These are phyloP conservation scores for Leucoraja erinaceus DNA, from an alignment of 2,113 vertebrate genomes.

Conservation along the genomic window DNA sequence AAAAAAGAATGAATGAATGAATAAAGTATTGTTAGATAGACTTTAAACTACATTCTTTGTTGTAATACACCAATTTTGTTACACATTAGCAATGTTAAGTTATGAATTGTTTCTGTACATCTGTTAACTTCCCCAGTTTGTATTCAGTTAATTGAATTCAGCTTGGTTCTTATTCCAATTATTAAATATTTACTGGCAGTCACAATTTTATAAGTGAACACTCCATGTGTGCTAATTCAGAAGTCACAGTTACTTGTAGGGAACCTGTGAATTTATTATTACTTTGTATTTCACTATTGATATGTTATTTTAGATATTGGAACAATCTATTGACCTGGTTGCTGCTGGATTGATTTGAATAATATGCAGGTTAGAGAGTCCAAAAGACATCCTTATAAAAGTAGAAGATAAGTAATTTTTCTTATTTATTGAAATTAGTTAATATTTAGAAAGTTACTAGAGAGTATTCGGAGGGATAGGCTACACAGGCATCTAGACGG, in stretches of 20 bases:
- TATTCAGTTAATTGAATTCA: background rate
- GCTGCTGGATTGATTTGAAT: no score
- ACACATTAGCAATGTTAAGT: background rate
- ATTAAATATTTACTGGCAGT: background rate
- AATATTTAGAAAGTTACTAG: no score
- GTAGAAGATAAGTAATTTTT: no score
- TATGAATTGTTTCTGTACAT: background rate
- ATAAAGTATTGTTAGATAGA: background rate
- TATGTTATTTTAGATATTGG: no score
- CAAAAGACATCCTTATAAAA: no score
- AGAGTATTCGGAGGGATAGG: no score
- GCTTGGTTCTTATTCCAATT: background rate
- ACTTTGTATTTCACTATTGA: background rate
- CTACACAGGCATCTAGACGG: no score
- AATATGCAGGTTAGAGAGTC: no score
- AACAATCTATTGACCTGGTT: no score
- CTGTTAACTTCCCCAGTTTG: background rate
- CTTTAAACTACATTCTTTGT: background rate
- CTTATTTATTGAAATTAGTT: no score
- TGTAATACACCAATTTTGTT: background rate
- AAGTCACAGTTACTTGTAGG: background rate
- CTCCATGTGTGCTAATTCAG: background rate
- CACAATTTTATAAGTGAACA: background rate
- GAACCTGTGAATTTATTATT: background rate
- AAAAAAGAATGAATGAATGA: background rate